Evolutionary conservation across 2,113 vertebrate species (phyloP).

Genomic region (Peromyscus maniculatus): DNA sequence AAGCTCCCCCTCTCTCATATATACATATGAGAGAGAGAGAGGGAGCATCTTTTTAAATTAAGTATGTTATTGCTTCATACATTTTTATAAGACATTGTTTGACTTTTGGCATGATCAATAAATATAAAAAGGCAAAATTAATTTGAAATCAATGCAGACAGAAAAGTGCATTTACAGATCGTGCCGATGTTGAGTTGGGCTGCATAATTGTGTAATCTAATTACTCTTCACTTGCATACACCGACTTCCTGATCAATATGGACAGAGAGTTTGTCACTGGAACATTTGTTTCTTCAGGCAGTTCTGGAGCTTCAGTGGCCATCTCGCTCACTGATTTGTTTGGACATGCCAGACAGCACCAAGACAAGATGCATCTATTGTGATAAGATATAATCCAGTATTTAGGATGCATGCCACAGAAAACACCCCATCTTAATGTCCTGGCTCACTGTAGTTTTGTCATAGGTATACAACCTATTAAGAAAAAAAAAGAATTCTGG

Average conservation of each 20-base stretch:
- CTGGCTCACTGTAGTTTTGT: not conserved
- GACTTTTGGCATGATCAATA: conserved; percentile 24
- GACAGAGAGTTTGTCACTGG: not conserved
- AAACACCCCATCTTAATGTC: not conserved
- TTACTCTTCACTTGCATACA: conserved; percentile 46
- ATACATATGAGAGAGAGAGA: not conserved
- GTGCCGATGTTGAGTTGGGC: not conserved
- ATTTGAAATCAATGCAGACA: conserved; percentile 57
- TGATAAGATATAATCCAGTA: not conserved
- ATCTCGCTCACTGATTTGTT: conserved; percentile 18
- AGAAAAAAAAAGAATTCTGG: not conserved
- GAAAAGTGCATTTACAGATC: conserved; percentile 32
- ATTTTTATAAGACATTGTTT: not conserved
- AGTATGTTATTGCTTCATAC: not conserved
- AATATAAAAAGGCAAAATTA: conserved; percentile 46
- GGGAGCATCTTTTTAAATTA: not conserved
- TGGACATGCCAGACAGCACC: not conserved
- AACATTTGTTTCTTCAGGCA: conserved; percentile 48
- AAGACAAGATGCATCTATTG: not conserved
- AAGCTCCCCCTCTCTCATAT: not conserved
- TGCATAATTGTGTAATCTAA: conserved; percentile 49
- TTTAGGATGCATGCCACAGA: not conserved
- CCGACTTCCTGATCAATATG: conserved; percentile 21
- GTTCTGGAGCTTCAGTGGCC: conserved; percentile 2
- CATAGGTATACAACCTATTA: not conserved